Evolutionary conservation across 1,140 invertebrate species (phyloP).

Genomic region (Dermatophagoides farinae): DNA sequence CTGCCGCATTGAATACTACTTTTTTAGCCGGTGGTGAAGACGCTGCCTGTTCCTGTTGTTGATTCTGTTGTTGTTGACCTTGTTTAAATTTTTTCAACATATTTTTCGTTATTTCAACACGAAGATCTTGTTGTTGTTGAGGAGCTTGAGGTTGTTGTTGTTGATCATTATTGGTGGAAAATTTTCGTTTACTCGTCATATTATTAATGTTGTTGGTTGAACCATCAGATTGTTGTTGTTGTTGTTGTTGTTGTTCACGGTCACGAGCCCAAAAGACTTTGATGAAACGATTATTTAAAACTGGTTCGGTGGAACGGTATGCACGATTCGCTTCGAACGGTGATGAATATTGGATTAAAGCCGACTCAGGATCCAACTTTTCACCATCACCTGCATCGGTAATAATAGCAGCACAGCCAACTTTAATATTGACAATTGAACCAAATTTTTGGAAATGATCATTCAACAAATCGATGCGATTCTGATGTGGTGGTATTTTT

Average conservation of each 20-base stretch:
- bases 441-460: neutral
- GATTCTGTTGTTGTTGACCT: slow-evolving; percentile 28
- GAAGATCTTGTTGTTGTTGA: slow-evolving; percentile 32
- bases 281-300: slow-evolving; percentile 73
- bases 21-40: neutral
- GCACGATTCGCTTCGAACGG: slow-evolving; percentile 74
- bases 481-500: neutral
- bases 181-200: neutral
- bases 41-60: slow-evolving; percentile 27
- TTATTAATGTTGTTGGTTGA: neutral
- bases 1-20: neutral
- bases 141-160: slow-evolving; percentile 23
- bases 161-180: neutral
- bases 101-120: slow-evolving; percentile 17
- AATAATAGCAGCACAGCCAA: neutral
- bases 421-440: neutral
- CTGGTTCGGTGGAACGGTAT: slow-evolving; percentile 79
- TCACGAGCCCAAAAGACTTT: slow-evolving; percentile 38
- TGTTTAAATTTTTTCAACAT: slow-evolving; percentile 21
- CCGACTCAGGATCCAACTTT: slow-evolving; percentile 73
- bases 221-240: neutral
- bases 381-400: slow-evolving; percentile 38
- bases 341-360: slow-evolving; percentile 69
- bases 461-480: neutral
- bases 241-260: too few species aligned